Base-by-base conservation (phyloP, 2,797 vertebrate species). In the Remorina albescens region DNA sequence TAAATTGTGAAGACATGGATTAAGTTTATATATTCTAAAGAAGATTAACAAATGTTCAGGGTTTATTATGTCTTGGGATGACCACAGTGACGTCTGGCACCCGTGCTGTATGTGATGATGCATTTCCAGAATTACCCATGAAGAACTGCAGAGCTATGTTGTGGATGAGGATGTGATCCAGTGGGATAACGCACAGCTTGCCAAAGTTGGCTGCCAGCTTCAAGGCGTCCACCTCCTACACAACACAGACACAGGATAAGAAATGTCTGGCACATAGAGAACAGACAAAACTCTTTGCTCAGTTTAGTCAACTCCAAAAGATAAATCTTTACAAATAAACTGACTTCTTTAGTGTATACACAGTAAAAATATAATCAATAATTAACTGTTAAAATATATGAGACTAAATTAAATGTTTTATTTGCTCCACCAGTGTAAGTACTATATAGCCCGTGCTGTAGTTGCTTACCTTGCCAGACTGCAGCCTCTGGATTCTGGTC, bases 91-190 rank as follows among this genome's bases (percentile, higher is more conserved):
- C 10, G 8, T 64, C 64, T 71, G 67, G 39, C 19, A 60, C 46
- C 15, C 1, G 51, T 50, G 66, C 26, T 50, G 25, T 7, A 47
- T 32, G 67, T 67, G 71, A 75, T 54, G 60, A 39, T 60, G 60
- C 23, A 30, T 74, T 66, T 62, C 51, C 53, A 54, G 37, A 89
- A 91, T 94, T 92, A 99, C 98, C 98, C 96, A 99, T 99, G 92
- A 99, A 99, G 95, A 99, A 99, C 39, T 99, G 98, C 94, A 99
- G 95, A 80, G 98, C 98, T 86, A 99, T 97, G 94, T 99, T 99
- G 92, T 99, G 96, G 92, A 99, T 92, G 63, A 99, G 95, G 92
- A 99, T 99, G 91, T 96, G 96, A 88, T 99, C 98, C 95, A 99
- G 83, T 4, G 98, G 97, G 87, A 99, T 97, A 89, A 97, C 97